Conservation (phyloP, 2,113 vertebrate species). For the Todiramphus chloris region DNA sequence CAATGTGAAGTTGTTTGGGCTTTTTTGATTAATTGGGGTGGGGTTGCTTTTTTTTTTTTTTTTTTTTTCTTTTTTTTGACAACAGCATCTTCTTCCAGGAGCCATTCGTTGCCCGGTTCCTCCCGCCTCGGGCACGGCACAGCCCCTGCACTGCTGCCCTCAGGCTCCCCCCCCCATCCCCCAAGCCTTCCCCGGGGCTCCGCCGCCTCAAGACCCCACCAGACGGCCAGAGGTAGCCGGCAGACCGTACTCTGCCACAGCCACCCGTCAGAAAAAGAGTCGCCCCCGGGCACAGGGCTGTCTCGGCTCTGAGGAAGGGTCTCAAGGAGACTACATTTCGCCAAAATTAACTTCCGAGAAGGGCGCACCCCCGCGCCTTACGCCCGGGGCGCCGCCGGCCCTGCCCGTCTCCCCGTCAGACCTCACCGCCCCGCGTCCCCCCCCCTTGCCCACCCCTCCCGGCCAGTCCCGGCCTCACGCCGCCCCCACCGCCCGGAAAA, state of each 20-base stretch:
- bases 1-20: too few relatives aligned
- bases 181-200: background rate
- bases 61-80: too few relatives aligned
- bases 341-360: background rate
- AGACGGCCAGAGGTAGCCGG: background rate
- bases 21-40: background rate
- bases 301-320: too few relatives aligned
- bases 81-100: background rate
- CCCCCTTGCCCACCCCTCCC: background rate
- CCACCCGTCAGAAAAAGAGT: background rate
- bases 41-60: background rate
- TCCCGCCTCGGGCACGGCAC: background rate
- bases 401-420: background rate
- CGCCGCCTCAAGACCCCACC: background rate
- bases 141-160: background rate
- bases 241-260: background rate
- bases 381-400: background rate
- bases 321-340: background rate
- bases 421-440: background rate
- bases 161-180: background rate
- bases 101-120: rapidly evolving
- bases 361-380: background rate
- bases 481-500: background rate
- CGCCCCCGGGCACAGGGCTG: background rate
- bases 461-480: background rate